Base-by-base conservation (phyloP, 2,888 invertebrate genomes). In the Chrysotoxum bicinctum region DNA sequence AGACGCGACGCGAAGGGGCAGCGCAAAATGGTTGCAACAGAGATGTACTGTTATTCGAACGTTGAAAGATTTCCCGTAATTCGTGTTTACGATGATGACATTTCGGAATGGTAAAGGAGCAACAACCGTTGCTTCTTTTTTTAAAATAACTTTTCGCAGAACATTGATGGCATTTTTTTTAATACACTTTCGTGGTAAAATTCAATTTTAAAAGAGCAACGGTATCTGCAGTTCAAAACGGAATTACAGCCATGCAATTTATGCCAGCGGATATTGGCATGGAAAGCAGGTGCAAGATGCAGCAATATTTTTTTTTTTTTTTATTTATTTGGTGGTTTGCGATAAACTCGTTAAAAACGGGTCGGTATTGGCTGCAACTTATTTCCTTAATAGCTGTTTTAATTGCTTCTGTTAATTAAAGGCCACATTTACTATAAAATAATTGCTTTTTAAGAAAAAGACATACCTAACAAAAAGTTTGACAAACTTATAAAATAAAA, bases 21-120 rank as follows among this genome's bases (percentile, higher is more conserved):
- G 48, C 37, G 66, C 66, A 73, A 60, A 48, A 66, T 48, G 45
- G n/a, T 54, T 35, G 43, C 35, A 54, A 37, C 23, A 35, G 30
- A 74, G 26, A 54, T 69, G 43, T 26, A 68, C 58, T 9, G n/a
- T 32, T 48, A 56, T 64, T 40, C 14, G 58, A 56, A 6, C 58
- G 66, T 68, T 66, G 58, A 78, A 78, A 78, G 72, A 78, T 72
- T 78, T 72, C 32, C 56, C 52, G 73, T 58, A 79, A 68, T 79
- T 68, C 43, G 50, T 52, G 66, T 73, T 75, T 74, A 74, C 80
- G 80, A 69, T 69, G 54, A 69, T 62, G 54, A 45, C 60, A 45
- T 74, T 69, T 60, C 14, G 30, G 23, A 60, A 37, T 21, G 32
- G 52, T 60, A 80, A 60, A 62, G 68, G 50, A 79, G 43, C 48